phyloP scores from a whole-genome alignment of 1,140 invertebrate genomes.

The Pogonomyrmex californicus region DNA sequence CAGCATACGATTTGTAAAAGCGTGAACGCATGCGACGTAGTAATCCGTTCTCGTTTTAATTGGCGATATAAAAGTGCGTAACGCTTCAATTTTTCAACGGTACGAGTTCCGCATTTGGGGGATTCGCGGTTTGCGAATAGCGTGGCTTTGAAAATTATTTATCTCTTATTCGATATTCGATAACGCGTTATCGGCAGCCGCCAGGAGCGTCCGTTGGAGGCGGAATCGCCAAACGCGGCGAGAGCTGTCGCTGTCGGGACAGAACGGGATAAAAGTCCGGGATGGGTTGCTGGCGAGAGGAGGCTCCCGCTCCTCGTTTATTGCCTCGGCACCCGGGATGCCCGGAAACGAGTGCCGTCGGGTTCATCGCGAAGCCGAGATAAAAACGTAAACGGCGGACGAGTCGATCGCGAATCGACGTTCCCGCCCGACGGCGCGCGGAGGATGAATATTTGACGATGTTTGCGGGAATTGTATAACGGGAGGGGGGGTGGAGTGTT shows the following conservation, averaged over 20 bases:
- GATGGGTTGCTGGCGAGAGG: not conserved
- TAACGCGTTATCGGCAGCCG: constrained; percentile 55
- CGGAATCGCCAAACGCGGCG: constrained; percentile 45
- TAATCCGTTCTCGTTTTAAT: not conserved
- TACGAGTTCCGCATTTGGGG: constrained; percentile 5
- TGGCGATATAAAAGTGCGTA: not conserved
- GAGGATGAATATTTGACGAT: constrained; percentile 63
- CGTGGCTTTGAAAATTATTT: constrained; percentile 56
- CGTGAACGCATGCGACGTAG: not conserved
- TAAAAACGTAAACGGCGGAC: constrained; percentile 62
- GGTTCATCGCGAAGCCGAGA: constrained; percentile 59
- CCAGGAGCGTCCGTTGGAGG: constrained; percentile 23
- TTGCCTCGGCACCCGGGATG: constrained; percentile 51
- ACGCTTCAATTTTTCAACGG: constrained; percentile 28
- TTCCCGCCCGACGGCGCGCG: constrained; percentile 34
- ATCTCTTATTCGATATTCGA: constrained; percentile 59
- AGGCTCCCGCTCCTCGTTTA: constrained; percentile 44
- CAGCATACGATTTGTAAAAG: not conserved
- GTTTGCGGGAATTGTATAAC: constrained; percentile 63
- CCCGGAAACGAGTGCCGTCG: constrained; percentile 52
- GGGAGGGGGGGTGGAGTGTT: not conserved
- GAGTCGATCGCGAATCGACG: constrained; percentile 59
- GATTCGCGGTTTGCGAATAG: not conserved
- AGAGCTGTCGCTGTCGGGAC: constrained; percentile 44
- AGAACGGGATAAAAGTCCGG: constrained; percentile 32